Percentiles rank a stretch among this genome's conserved stretches.
phyloP scores from a whole-genome alignment of 2,113 vertebrate species.

The Meriones unguiculatus region DNA sequence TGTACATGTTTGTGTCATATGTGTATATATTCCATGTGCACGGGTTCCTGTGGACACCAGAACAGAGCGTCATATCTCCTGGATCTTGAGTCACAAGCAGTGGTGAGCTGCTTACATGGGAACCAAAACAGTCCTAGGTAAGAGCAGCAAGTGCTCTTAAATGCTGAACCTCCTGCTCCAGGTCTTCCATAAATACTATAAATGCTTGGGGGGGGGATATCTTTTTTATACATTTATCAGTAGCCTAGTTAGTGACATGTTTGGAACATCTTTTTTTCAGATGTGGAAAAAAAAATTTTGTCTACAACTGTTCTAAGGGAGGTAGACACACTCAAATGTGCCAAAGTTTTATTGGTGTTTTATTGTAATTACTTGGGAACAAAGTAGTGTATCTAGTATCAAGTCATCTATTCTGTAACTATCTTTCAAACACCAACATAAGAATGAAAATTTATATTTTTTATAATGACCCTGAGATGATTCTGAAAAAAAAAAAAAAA shows the following conservation, averaged over 20 bases:
- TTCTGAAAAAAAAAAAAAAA: constrained; percentile 13
- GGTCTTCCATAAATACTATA: neutral
- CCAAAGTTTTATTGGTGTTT: constrained; percentile 20
- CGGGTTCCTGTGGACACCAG: neutral
- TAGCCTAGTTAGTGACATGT: constrained; percentile 19
- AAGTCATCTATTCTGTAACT: neutral
- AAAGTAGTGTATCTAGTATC: neutral
- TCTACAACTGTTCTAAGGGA: constrained; percentile 29
- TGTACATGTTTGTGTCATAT: neutral
- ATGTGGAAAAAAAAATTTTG: constrained; percentile 37
- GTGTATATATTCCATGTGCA: neutral
- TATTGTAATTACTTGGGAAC: constrained; percentile 25
- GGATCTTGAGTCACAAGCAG: too few relatives aligned
- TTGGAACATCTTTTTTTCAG: constrained; percentile 24
- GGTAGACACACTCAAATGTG: constrained; percentile 29
- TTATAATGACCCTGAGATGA: constrained; percentile 4
- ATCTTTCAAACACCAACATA: neutral
- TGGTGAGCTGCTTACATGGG: too few relatives aligned
- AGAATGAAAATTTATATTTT: constrained; percentile 18
- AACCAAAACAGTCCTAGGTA: too few relatives aligned
- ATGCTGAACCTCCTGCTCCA: neutral
- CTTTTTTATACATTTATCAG: constrained; percentile 36
- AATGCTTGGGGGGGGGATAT: neutral
- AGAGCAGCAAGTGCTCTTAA: neutral
- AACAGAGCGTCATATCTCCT: neutral